Evolutionary conservation across 1,140 invertebrate genomes (phyloP).

Genomic region (Polypedilum vanderplanki): DNA sequence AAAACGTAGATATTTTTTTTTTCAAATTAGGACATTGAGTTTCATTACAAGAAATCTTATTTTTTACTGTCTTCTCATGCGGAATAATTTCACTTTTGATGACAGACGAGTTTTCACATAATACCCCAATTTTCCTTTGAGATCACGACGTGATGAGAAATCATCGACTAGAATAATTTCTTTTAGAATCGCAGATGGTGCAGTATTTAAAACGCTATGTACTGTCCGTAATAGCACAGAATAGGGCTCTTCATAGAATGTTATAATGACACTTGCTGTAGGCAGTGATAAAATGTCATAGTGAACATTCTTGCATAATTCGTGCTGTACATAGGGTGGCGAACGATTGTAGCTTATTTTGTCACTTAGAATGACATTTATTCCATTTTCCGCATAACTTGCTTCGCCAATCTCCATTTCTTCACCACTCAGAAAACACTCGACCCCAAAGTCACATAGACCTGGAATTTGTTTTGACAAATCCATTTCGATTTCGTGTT

Average conservation of each 20-base stretch:
- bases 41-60: neutral
- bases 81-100: neutral
- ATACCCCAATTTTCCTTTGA: too few relatives aligned
- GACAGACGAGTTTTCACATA: too few relatives aligned
- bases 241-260: neutral
- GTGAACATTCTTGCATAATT: neutral
- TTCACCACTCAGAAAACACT: neutral
- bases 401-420: neutral
- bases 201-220: neutral
- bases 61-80: neutral
- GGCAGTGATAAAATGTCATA: neutral
- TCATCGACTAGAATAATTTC: too few relatives aligned
- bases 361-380: neutral
- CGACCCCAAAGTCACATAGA: neutral
- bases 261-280: neutral
- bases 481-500: neutral
- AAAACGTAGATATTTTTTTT: too few relatives aligned
- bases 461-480: neutral
- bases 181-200: neutral
- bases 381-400: neutral
- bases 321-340: neutral
- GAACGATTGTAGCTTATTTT: neutral
- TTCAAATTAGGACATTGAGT: neutral
- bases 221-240: neutral
- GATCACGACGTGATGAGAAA: too few relatives aligned